These are phyloP conservation scores for Halcyon malimbica DNA, from an alignment of 2,113 vertebrate species.

Conservation along the genomic window DNA sequence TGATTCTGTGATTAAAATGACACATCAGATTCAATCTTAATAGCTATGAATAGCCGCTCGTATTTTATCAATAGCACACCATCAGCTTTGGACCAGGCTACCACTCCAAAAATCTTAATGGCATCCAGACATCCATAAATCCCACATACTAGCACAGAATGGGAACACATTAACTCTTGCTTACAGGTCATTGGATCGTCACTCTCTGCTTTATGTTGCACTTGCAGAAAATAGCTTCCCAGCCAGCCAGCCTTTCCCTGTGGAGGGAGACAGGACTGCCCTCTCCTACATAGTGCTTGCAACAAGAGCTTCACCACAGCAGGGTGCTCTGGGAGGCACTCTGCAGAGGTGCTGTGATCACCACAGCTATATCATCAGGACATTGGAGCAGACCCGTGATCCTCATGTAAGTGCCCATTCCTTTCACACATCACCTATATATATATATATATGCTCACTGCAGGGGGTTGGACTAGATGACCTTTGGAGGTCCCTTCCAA, in stretches of 20 bases:
- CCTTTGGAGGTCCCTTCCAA: too few species aligned
- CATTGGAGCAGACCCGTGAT: accelerated
- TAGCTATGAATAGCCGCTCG: not conserved
- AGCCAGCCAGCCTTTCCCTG: not conserved
- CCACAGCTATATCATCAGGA: not conserved
- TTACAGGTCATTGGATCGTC: not conserved
- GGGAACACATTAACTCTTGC: not conserved
- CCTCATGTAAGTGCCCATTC: not conserved
- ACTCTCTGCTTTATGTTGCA: not conserved
- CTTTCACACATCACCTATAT: not conserved
- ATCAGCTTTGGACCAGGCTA: not conserved
- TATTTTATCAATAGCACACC: not conserved
- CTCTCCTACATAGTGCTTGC: accelerated
- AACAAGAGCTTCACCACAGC: not conserved
- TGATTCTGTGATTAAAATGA: not conserved
- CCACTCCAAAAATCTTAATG: not conserved
- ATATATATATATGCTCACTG: too few species aligned
- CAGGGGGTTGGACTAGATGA: too few species aligned
- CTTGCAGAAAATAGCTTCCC: not conserved
- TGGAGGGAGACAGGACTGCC: not conserved
- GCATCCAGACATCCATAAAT: not conserved
- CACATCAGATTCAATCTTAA: not conserved
- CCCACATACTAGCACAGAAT: not conserved
- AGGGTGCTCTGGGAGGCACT: not conserved
- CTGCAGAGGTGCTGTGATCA: not conserved